Evolutionary conservation across 2,797 vertebrate genomes (phyloP), one percentile per base, ranked within the genome.

Genomic region (Chaunax sp.): DNA sequence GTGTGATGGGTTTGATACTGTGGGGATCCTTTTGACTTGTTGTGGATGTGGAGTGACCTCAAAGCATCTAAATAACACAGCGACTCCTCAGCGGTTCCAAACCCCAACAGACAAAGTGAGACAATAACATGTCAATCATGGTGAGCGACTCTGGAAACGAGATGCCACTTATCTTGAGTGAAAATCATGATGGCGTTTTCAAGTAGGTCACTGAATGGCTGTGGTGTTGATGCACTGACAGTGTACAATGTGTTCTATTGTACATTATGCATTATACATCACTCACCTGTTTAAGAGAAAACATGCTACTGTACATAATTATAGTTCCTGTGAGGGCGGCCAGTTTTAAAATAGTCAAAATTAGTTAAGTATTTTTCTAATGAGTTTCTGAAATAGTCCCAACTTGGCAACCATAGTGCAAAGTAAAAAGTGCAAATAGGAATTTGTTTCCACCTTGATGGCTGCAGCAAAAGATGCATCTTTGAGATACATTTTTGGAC

Each of bases 1-100:
- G 78, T 77, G 53, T 79, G 75, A 76, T 74, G 78, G 72, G 59
- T 83, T 87, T 13, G 52, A 84, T 87, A 75, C 74, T 71, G 69
- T 79, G 81, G 77, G 77, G 89, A 83, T 51, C 61, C 19, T 59
- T 75, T 55, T 30, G 62, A 78, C 69, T 82, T 74, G 67, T 67
- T 81, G 61, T 79, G 80, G 33, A 86, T 61, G 74, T 68, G 78
- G 72, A 80, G 38, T 63, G 64, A 83, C 74, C 77, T 68, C 33
- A 50, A 78, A 79, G 72, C 65, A 77, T 81, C 66, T 43, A 69
- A 89, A 88, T 82, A 58, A 76, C 72, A 74, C 13, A 3, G 70
- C 56, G 70, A n/a, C 22, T 35, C 71, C 68, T 70, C 43, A 52
- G 38, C 43, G 25, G 41, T 50, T 57, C 80, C 75, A 75, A 72